Base-by-base conservation (phyloP, 2,888 invertebrate species). In the Hirtodrosophila duncani region DNA sequence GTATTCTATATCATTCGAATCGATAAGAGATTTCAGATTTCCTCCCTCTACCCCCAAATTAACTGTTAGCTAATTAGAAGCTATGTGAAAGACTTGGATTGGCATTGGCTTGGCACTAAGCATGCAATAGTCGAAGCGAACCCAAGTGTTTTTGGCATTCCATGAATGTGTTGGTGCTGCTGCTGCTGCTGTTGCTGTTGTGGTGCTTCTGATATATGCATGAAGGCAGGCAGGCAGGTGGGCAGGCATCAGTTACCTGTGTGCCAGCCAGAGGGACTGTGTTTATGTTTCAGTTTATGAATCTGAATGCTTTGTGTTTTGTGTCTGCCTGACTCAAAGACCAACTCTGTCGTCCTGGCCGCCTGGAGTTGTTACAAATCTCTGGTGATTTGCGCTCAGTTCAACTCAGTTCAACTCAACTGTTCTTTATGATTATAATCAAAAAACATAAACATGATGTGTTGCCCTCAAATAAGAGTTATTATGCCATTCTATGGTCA, bases 301-400 rank as follows among this genome's bases (percentile, higher is more conserved):
- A 21, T 24, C 13, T 33, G 18, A 4, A 20, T 5, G 5, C 4
- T 33, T 23, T 39, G 17, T 34, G 33, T 21, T 27, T 27, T 37
- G 26, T n/a, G 1, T 6, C 2, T 16, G 1, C 21, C 34, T 34
- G 6, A 11, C 20, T 21, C 21, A 2, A 4, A 5, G 5, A 5
- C 20, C 7, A 4, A 20, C 20, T 5, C 20, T 20, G 20, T 9
- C 24, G 7, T 14, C 11, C 9, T 10, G 11, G 17, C 20, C 29
- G 29, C 18, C 17, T 8, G 45, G 62, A 68, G 70, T 62, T 66
- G 67, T 50, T 69, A 69, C 70, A 67, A 67, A 70, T 67, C 67
- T 67, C 53, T 67, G 52, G 67, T 66, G 69, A 63, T 60, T 67
- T 63, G 57, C 56, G 62, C 63, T 52, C 39, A 43, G 46, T 53